A percentile compares a stretch with the other conserved stretches of the same genome.
Conservation (phyloP, 2,888 invertebrate species). For the Cephus rjabovi region DNA sequence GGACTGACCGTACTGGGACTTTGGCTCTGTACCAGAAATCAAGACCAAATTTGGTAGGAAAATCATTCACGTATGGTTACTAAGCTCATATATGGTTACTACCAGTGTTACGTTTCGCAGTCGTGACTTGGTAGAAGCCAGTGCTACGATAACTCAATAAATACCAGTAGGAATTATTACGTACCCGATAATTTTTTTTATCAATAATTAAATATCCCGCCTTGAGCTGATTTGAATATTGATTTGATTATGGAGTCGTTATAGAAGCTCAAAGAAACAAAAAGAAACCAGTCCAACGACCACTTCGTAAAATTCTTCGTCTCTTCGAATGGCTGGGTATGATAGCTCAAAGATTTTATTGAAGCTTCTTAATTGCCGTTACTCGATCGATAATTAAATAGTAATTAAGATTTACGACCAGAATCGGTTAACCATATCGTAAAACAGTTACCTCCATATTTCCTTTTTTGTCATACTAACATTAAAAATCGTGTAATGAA, state of each 20-base stretch:
- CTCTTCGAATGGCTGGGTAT: constrained; percentile 6
- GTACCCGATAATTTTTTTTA: not conserved
- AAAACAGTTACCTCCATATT: not conserved
- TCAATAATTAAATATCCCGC: not conserved
- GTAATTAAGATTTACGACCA: not conserved
- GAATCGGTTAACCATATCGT: not conserved
- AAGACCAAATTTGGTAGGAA: constrained; percentile 6
- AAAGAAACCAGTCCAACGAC: not conserved
- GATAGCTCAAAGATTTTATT: constrained; percentile 32
- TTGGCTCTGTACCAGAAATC: not conserved
- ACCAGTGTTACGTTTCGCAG: not conserved
- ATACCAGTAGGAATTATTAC: not conserved
- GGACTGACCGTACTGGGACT: not conserved
- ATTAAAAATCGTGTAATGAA: not conserved
- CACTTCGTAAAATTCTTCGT: not conserved
- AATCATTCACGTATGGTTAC: not conserved
- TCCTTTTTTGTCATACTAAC: not conserved
- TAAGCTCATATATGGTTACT: not conserved
- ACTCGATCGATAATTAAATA: constrained; percentile 39
- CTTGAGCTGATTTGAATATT: not conserved
- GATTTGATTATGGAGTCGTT: not conserved
- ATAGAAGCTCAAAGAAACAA: not conserved
- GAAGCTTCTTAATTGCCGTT: constrained; percentile 35
- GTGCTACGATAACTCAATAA: not conserved
- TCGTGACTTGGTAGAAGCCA: not conserved